phyloP scores from a whole-genome alignment of 1,140 invertebrate genomes.

The Vanessa atalanta region DNA sequence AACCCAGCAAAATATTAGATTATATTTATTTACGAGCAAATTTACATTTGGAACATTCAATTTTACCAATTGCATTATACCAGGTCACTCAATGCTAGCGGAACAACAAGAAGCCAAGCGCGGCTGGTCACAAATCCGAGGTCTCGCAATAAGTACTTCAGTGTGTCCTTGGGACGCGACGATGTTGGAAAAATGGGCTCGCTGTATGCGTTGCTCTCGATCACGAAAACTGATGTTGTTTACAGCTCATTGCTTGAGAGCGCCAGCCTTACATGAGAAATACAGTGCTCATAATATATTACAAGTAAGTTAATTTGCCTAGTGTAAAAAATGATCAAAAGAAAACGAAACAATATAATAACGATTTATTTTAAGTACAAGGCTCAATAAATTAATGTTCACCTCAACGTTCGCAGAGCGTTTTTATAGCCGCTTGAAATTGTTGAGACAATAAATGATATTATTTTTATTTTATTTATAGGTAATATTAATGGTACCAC shows the following conservation, averaged over 20 bases:
- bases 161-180: constrained; percentile 66
- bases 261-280: constrained; percentile 66
- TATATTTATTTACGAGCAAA: too few species aligned
- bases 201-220: constrained; percentile 53
- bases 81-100: constrained; percentile 72
- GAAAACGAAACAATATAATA: too few species aligned
- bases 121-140: constrained; percentile 57
- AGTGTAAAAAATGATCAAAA: not conserved
- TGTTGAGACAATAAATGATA: too few species aligned
- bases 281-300: constrained; percentile 66
- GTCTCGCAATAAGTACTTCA: constrained; percentile 55
- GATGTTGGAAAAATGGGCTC: constrained; percentile 64
- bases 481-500: constrained; percentile 63
- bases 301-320: constrained; percentile 46
- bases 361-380: too few species aligned
- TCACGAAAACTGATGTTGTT: constrained; percentile 56
- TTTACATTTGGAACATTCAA: not conserved
- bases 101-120: constrained; percentile 59
- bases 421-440: too few species aligned
- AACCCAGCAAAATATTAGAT: too few species aligned
- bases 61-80: not conserved
- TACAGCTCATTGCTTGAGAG: constrained; percentile 64
- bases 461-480: constrained; percentile 29
- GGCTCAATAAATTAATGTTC: too few species aligned
- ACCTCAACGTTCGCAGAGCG: too few species aligned